Conservation (phyloP, 2,113 vertebrate species). For the Cebidichthys violaceus region DNA sequence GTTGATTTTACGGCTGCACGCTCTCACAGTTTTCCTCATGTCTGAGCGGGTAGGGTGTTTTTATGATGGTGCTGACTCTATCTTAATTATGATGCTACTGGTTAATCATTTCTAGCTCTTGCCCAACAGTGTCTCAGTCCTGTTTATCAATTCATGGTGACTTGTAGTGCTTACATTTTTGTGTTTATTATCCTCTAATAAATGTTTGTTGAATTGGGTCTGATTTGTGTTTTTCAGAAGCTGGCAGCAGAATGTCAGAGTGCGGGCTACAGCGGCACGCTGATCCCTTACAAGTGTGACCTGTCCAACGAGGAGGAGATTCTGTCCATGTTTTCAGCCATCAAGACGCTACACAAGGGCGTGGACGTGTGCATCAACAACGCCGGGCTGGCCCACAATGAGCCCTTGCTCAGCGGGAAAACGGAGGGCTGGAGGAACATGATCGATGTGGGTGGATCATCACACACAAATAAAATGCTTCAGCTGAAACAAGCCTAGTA, state of each 20-base stretch:
- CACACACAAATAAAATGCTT: not conserved
- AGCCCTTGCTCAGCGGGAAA: slow-evolving; percentile 90
- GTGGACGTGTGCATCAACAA: slow-evolving; percentile 99
- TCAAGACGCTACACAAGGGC: slow-evolving; percentile 90
- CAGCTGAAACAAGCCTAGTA: not conserved
- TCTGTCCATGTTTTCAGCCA: slow-evolving; percentile 97
- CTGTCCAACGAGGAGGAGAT: slow-evolving; percentile 97
- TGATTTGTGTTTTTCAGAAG: slow-evolving; percentile 84
- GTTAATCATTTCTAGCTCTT: slow-evolving; percentile 48
- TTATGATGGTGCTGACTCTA: not conserved
- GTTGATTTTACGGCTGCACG: slow-evolving; percentile 44
- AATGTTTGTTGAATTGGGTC: not conserved
- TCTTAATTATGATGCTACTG: slow-evolving; percentile 11
- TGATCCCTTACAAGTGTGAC: slow-evolving; percentile 96
- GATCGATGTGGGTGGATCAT: slow-evolving; percentile 89
- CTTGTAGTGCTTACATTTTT: not conserved
- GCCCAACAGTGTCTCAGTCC: not conserved
- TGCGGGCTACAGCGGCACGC: slow-evolving; percentile 90
- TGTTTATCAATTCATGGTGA: not conserved
- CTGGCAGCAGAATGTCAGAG: slow-evolving; percentile 96
- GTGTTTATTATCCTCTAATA: not conserved
- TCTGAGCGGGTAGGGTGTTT: slow-evolving; percentile 42
- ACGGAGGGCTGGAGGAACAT: slow-evolving; percentile 95
- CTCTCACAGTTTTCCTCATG: slow-evolving; percentile 25
- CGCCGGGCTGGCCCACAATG: slow-evolving; percentile 90